These are phyloP conservation scores for Heliconius aoede DNA, from an alignment of 2,888 invertebrate species.

Conservation along the genomic window DNA sequence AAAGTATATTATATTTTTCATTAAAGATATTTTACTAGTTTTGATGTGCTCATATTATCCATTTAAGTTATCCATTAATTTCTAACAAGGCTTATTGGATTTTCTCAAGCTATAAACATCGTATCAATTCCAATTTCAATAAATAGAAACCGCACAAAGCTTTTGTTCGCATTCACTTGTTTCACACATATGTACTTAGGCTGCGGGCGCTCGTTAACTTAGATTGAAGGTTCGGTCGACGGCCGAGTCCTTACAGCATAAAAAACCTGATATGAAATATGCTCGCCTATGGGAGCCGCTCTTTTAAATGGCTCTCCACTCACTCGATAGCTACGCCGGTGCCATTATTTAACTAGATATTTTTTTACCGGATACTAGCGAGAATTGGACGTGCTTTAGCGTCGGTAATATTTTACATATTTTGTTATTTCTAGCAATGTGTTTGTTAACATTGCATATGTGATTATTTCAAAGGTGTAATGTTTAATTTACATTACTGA, in stretches of 20 bases:
- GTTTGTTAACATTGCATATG: neutral
- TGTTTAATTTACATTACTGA: too few species aligned
- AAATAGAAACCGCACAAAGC: conserved; percentile 58
- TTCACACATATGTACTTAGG: conserved; percentile 80
- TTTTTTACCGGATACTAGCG: conserved; percentile 27
- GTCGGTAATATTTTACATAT: neutral
- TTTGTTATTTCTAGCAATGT: conserved; percentile 1
- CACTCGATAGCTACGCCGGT: conserved; percentile 41
- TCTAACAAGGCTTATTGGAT: conserved; percentile 6
- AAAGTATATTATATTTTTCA: neutral
- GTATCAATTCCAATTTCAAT: conserved; percentile 54
- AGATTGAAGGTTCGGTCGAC: conserved; percentile 79
- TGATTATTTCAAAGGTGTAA: neutral
- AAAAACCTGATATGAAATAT: conserved; percentile 59
- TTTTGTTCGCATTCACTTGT: conserved; percentile 71
- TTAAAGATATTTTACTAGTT: neutral
- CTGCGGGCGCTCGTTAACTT: conserved; percentile 72
- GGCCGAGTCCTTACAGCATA: conserved; percentile 65
- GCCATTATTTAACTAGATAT: conserved; percentile 36
- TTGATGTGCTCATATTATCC: neutral
- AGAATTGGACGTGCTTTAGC: conserved; percentile 3
- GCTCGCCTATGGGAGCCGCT: conserved; percentile 52
- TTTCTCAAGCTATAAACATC: conserved; percentile 2
- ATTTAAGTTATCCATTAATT: conserved; percentile 2
- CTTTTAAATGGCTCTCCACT: conserved; percentile 51